Conservation (phyloP, 2,797 vertebrate species). For the Vipera latastei region DNA sequence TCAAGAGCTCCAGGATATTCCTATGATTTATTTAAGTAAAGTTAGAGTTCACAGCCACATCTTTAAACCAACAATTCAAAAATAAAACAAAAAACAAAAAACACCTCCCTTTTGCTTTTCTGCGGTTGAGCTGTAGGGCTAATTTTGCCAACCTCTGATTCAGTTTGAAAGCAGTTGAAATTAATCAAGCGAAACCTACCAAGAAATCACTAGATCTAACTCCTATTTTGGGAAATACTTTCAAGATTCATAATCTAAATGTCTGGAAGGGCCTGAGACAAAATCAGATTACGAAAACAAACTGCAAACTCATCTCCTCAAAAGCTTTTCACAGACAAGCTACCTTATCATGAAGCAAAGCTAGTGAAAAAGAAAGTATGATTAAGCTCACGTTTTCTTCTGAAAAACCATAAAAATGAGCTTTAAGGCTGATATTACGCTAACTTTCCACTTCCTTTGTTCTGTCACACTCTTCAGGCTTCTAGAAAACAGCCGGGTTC, state of each 20-base stretch:
- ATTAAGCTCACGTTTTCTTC: not conserved
- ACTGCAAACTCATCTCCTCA: not conserved
- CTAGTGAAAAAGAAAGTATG: not conserved
- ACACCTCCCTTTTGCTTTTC: not conserved
- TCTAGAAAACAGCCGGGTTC: not conserved
- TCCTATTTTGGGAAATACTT: not conserved
- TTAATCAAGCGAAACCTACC: not conserved
- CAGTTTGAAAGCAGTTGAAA: not conserved
- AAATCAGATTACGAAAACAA: not conserved
- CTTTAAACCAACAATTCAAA: not conserved
- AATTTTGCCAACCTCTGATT: not conserved
- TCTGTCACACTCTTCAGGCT: not conserved
- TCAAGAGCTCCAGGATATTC: not conserved
- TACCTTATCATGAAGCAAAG: not conserved
- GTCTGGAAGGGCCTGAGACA: not conserved
- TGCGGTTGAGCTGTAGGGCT: not conserved
- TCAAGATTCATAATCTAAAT: not conserved
- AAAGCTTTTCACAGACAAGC: not conserved
- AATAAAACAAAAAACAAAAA: not conserved
- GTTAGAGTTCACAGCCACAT: not conserved
- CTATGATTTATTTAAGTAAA: not conserved
- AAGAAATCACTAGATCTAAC: not conserved
- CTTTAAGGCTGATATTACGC: not conserved
- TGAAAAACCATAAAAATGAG: not conserved
- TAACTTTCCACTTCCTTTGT: not conserved